Evolutionary conservation across 2,888 invertebrate species (phyloP).

Genomic region (Oegoconia quadripuncta): DNA sequence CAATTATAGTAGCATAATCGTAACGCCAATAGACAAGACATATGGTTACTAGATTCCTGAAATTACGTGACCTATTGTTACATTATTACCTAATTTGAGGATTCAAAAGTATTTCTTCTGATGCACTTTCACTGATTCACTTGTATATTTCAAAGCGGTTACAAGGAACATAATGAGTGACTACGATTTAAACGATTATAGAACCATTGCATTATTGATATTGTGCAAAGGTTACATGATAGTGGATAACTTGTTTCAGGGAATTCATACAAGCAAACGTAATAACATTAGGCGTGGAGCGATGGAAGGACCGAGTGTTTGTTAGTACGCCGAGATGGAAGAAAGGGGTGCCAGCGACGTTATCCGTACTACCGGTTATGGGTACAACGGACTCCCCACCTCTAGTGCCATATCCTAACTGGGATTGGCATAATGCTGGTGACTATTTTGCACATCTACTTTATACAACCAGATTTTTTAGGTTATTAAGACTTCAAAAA

Average conservation of each 20-base stretch:
- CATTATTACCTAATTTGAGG: too few relatives aligned
- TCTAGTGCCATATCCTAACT: conserved; percentile 85
- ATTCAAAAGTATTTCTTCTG: too few relatives aligned
- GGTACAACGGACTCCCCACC: conserved; percentile 78
- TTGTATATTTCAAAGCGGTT: too few relatives aligned
- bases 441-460: conserved; percentile 4
- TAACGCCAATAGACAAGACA: too few relatives aligned
- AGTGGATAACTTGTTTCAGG: conserved; percentile 49
- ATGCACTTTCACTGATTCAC: too few relatives aligned
- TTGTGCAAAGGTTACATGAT: too few relatives aligned
- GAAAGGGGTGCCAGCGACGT: conserved; percentile 85
- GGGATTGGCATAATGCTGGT: conserved; percentile 83
- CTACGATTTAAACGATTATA: neutral
- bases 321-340: conserved; percentile 89
- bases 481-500: too few relatives aligned
- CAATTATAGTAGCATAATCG: too few relatives aligned
- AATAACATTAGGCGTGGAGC: conserved; percentile 86
- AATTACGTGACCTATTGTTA: too few relatives aligned
- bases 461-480: neutral
- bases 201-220: too few relatives aligned
- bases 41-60: too few relatives aligned
- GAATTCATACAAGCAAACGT: conserved; percentile 84
- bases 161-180: too few relatives aligned
- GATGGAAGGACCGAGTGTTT: conserved; percentile 84
- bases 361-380: conserved; percentile 81